Evolutionary conservation across 2,113 vertebrate genomes (phyloP).

Genomic region (Ceyx margarethae): DNA sequence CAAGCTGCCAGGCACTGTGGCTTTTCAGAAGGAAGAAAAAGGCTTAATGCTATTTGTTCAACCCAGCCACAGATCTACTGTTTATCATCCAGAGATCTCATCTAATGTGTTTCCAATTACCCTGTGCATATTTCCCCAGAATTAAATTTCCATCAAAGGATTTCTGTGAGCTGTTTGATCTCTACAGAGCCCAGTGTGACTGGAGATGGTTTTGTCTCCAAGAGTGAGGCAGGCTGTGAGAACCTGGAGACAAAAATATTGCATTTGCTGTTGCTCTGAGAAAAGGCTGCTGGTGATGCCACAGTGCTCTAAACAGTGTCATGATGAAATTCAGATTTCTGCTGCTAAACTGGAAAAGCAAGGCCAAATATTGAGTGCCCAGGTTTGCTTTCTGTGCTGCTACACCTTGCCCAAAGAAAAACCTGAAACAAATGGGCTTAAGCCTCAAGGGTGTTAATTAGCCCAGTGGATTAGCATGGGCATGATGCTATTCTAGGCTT

Average conservation of each 20-base stretch:
- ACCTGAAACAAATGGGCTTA: neutral
- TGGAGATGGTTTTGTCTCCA: slow-evolving; percentile 40
- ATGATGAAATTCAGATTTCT: neutral
- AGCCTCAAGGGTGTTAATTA: slow-evolving; percentile 11
- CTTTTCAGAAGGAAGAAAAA: slow-evolving; percentile 56
- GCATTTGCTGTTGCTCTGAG: neutral
- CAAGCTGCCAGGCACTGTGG: slow-evolving; percentile 23
- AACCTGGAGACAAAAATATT: neutral
- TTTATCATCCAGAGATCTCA: slow-evolving; percentile 58
- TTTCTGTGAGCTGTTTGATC: slow-evolving; percentile 65
- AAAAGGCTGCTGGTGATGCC: neutral
- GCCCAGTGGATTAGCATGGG: slow-evolving; percentile 19
- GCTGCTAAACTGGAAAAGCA: neutral
- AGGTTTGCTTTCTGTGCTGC: neutral
- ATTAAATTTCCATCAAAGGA: slow-evolving; percentile 75
- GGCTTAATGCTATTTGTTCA: slow-evolving; percentile 59
- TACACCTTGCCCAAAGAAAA: neutral
- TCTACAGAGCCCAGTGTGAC: slow-evolving; percentile 56
- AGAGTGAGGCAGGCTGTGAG: neutral
- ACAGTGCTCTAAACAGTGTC: neutral
- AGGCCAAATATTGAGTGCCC: neutral
- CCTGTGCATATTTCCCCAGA: slow-evolving; percentile 70
- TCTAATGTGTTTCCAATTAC: slow-evolving; percentile 75
- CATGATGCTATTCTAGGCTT: slow-evolving; percentile 35
- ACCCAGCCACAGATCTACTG: slow-evolving; percentile 50